Conservation (phyloP, 2,113 vertebrate species). For the Brienomyrus longianalis region DNA sequence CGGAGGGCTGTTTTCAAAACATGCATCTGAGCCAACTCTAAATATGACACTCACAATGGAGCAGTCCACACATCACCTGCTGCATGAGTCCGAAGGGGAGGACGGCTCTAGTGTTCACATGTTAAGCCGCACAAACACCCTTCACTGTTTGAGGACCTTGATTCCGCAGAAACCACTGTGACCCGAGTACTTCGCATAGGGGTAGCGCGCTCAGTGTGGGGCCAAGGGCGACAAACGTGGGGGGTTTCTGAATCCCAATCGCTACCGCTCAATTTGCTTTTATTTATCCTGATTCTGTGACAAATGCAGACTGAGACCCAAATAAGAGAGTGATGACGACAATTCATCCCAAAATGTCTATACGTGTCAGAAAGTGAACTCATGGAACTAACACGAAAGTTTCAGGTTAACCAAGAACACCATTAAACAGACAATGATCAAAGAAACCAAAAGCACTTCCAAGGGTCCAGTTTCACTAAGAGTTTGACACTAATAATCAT, state of each 20-base stretch:
- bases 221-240: background rate
- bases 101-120: background rate
- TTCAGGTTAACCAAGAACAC: background rate
- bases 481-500: slow-evolving; percentile 30
- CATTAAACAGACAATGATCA: background rate
- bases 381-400: background rate
- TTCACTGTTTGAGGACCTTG: background rate
- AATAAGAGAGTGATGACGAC: background rate
- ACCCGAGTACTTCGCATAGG: background rate
- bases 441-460: background rate
- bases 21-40: background rate
- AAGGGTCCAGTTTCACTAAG: slow-evolving; percentile 39
- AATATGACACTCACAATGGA: slow-evolving; percentile 2
- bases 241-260: background rate
- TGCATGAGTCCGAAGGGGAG: background rate
- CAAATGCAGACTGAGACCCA: background rate
- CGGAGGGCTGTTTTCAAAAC: slow-evolving; percentile 5
- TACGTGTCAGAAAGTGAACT: background rate
- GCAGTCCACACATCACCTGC: background rate
- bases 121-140: background rate
- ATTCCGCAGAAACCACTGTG: background rate
- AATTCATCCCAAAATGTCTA: background rate
- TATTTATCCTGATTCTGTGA: background rate
- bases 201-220: background rate
- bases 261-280: background rate